Conservation (phyloP, 2,797 vertebrate genomes). For the Percopsis omiscomaycus region DNA sequence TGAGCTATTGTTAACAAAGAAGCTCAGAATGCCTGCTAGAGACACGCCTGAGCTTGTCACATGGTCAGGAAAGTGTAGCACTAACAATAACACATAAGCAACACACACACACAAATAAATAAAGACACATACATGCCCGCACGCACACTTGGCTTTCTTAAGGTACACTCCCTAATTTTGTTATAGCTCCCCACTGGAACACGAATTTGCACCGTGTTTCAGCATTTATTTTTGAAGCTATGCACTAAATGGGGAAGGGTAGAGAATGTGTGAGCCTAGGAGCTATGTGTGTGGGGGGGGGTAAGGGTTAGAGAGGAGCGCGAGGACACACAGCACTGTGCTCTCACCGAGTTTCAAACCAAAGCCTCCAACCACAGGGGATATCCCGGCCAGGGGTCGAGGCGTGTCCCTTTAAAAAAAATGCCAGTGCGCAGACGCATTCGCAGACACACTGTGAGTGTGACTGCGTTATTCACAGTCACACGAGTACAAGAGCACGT, state of each 20-base stretch:
- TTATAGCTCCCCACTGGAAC: no score
- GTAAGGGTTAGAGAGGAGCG: no score
- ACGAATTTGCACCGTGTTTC: no score
- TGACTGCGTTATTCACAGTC: no score
- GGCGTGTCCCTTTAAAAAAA: no score
- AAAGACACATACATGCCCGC: neutral
- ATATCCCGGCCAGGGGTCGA: no score
- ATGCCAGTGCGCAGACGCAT: conserved; percentile 4
- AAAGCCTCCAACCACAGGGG: no score
- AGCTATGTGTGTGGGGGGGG: no score
- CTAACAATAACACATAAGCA: conserved; percentile 8
- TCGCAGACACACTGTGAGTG: neutral
- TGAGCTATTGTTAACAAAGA: conserved; percentile 48
- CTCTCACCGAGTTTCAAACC: conserved; percentile 14
- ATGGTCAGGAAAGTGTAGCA: conserved; percentile 40
- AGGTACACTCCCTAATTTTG: no score
- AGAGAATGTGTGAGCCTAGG: no score
- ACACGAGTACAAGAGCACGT: conserved; percentile 1
- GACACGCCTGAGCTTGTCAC: conserved; percentile 39
- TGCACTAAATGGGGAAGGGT: no score
- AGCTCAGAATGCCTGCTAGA: conserved; percentile 15
- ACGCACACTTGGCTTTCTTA: no score
- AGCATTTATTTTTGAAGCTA: neutral
- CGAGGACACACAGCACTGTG: neutral
- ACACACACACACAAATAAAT: conserved; percentile 4